These are phyloP conservation scores for Sipha maydis DNA, from an alignment of 2,888 invertebrate species.

Conservation along the genomic window DNA sequence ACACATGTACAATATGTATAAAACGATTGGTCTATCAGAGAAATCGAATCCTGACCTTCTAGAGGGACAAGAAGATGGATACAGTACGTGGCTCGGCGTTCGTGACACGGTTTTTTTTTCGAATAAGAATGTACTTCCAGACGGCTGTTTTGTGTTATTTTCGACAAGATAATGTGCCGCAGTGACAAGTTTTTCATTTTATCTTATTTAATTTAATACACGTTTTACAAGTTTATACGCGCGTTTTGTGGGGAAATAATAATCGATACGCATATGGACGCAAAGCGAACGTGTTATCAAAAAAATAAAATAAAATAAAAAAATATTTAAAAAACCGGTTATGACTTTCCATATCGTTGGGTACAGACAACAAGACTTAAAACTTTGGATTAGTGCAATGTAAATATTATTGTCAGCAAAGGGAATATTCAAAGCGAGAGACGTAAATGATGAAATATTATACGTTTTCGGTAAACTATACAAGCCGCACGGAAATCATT, in stretches of 20 bases:
- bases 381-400: background rate
- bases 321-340: constrained; percentile 47
- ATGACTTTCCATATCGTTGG: constrained; percentile 14
- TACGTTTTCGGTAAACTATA: no score
- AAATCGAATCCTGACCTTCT: constrained; percentile 59
- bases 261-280: background rate
- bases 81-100: constrained; percentile 25
- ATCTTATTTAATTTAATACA: constrained; percentile 25
- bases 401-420: background rate
- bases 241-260: constrained; percentile 2
- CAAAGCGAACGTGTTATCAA: background rate
- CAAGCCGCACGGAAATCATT: no score
- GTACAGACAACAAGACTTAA: constrained; percentile 16
- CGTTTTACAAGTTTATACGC: constrained; percentile 37
- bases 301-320: background rate
- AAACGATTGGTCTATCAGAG: constrained; percentile 16
- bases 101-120: constrained; percentile 46
- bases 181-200: constrained; percentile 8
- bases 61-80: constrained; percentile 49
- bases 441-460: no score
- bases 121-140: constrained; percentile 5
- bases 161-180: background rate
- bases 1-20: background rate
- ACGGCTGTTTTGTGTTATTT: background rate
- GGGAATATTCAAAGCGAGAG: background rate